Evolutionary conservation across 2,888 invertebrate species (phyloP).

Genomic region (Standfussiana lucernea): DNA sequence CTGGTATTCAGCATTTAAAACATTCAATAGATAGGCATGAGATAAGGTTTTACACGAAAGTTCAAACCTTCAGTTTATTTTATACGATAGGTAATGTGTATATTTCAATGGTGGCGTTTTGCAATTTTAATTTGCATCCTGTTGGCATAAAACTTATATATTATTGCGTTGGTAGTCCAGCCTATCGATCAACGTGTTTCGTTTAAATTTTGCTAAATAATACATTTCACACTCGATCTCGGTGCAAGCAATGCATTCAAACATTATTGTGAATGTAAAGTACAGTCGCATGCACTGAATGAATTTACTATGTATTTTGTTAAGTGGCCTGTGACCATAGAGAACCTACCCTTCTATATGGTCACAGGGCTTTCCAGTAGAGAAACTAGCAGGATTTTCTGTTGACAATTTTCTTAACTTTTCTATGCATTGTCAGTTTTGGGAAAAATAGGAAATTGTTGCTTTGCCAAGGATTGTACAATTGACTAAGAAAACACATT

Average conservation of each 20-base stretch:
- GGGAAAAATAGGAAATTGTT: background rate
- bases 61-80: constrained; percentile 38
- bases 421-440: background rate
- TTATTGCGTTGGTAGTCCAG: constrained; percentile 70
- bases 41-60: constrained; percentile 47
- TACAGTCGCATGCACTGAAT: constrained; percentile 3
- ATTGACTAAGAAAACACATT: background rate
- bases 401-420: background rate
- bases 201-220: constrained; percentile 63
- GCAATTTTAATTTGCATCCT: constrained; percentile 81
- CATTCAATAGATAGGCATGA: constrained; percentile 35
- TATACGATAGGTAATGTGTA: constrained; percentile 47
- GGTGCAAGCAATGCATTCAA: constrained; percentile 51
- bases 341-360: background rate
- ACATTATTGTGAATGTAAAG: constrained; percentile 35
- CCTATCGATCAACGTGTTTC: constrained; percentile 72
- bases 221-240: constrained; percentile 47
- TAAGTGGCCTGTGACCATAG: no score
- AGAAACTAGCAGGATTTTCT: background rate
- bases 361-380: background rate
- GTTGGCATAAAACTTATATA: constrained; percentile 78
- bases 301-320: constrained; percentile 21
- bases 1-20: constrained; percentile 17
- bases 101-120: constrained; percentile 56
- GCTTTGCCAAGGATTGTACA: background rate